Percentiles rank a stretch among this genome's conserved stretches.
These are phyloP conservation scores for Pachypanchax playfairii DNA, from an alignment of 2,113 vertebrate genomes.

Conservation along the genomic window DNA sequence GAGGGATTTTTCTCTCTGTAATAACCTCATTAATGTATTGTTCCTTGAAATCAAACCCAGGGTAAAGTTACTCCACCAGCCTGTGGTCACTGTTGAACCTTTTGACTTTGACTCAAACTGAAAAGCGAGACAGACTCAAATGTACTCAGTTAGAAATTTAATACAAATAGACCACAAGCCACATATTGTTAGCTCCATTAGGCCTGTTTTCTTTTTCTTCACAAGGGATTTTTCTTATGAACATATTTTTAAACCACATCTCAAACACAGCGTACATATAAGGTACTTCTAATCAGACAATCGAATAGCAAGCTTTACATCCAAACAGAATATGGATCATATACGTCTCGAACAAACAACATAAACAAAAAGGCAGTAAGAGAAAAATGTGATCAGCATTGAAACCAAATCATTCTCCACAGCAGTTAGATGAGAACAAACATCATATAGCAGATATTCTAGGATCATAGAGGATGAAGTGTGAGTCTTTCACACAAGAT, in stretches of 20 bases:
- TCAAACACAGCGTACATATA: conserved; percentile 70
- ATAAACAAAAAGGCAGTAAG: conserved; percentile 63
- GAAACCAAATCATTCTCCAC: conserved; percentile 46
- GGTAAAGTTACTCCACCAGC: background rate
- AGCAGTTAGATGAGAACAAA: conserved; percentile 52
- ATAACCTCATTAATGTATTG: conserved; percentile 1
- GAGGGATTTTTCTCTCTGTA: conserved; percentile 15
- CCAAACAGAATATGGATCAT: conserved; percentile 40
- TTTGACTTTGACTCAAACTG: conserved; percentile 1
- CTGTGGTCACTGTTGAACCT: conserved; percentile 28
- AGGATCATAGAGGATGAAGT: conserved; percentile 66
- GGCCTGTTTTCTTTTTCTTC: conserved; percentile 31
- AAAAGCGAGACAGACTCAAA: conserved; percentile 7
- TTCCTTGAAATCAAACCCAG: conserved; percentile 16
- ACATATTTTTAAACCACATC: conserved; percentile 62
- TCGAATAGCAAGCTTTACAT: conserved; percentile 57
- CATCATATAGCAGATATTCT: conserved; percentile 46
- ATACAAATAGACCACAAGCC: conserved; percentile 73
- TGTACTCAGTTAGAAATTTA: conserved; percentile 68
- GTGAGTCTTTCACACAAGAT: conserved; percentile 79
- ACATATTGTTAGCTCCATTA: conserved; percentile 55
- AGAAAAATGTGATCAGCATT: conserved; percentile 59
- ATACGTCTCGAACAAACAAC: conserved; percentile 25
- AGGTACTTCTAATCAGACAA: conserved; percentile 65
- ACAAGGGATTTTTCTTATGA: conserved; percentile 58